Conservation (phyloP, 2,888 invertebrate species). For the Dicranocentrus wangi region DNA sequence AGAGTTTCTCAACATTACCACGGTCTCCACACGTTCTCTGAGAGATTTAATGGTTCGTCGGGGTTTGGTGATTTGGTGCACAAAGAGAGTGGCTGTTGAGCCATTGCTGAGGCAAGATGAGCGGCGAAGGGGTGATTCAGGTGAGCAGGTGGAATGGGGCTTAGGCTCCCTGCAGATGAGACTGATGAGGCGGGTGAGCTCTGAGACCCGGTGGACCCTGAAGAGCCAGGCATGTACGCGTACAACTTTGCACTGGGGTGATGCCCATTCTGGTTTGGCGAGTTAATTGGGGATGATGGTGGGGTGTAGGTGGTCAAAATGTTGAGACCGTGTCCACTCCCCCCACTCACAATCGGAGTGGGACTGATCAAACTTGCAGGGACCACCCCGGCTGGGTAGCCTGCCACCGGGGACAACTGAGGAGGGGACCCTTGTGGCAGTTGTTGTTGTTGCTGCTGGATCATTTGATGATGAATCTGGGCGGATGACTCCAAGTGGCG, state of each 20-base stretch:
- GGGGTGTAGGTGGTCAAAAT: conserved; percentile 72
- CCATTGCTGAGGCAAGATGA: conserved; percentile 54
- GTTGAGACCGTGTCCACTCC: conserved; percentile 67
- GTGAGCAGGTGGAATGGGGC: conserved; percentile 71
- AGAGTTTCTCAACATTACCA: conserved; percentile 68
- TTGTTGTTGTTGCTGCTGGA: conserved; percentile 54
- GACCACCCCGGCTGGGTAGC: conserved; percentile 48
- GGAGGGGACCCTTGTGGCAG: conserved; percentile 57
- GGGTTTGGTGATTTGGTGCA: conserved; percentile 67
- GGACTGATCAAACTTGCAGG: conserved; percentile 51
- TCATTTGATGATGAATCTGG: conserved; percentile 62
- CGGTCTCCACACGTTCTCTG: conserved; percentile 72
- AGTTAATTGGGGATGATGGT: conserved; percentile 71
- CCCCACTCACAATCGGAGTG: conserved; percentile 35
- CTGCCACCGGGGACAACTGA: conserved; percentile 64
- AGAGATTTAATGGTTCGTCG: conserved; percentile 72
- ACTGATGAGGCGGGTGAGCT: conserved; percentile 59
- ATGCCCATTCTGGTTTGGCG: conserved; percentile 56
- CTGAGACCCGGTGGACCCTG: conserved; percentile 59
- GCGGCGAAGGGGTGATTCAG: conserved; percentile 65
- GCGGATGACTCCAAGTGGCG: conserved; percentile 81
- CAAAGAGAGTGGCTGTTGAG: conserved; percentile 65
- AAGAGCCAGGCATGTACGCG: conserved; percentile 63
- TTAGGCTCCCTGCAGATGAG: conserved; percentile 67
- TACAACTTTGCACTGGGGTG: conserved; percentile 59